Percentiles rank a stretch among this genome's conserved stretches.
phyloP scores from a whole-genome alignment of 2,113 vertebrate genomes.

The Rhizomys pruinosus region DNA sequence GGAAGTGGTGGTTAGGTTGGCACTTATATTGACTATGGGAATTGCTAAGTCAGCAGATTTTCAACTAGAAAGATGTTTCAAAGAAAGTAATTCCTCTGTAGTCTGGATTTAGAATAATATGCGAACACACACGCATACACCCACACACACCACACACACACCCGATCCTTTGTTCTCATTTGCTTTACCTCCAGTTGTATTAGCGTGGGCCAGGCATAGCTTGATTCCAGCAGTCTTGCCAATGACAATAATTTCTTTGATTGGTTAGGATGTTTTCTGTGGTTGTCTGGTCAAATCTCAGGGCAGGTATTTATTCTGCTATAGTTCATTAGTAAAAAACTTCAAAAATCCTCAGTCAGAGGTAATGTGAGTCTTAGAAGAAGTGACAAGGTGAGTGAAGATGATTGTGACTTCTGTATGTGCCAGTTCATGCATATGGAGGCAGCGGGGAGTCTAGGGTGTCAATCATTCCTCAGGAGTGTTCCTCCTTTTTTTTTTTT shows the following conservation, averaged over 20 bases:
- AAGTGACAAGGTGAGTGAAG: too few relatives aligned
- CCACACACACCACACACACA: background rate
- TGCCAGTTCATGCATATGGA: too few relatives aligned
- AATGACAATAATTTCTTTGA: background rate
- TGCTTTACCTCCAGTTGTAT: background rate
- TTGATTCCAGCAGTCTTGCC: background rate
- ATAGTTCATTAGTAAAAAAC: background rate
- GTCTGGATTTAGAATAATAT: too few relatives aligned
- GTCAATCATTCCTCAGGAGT: background rate
- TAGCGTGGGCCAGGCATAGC: background rate
- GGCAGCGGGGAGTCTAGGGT: background rate
- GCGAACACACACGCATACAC: too few relatives aligned
- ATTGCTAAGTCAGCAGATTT: too few relatives aligned
- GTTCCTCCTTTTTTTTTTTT: background rate
- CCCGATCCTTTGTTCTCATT: background rate
- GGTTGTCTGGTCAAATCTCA: background rate
- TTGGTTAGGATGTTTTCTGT: constrained; percentile 32
- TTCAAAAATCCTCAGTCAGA: background rate
- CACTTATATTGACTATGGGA: too few relatives aligned
- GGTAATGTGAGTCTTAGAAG: background rate
- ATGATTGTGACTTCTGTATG: too few relatives aligned
- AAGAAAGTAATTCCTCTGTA: too few relatives aligned
- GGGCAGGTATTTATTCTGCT: constrained; percentile 29
- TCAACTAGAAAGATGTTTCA: too few relatives aligned
- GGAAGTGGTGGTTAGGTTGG: too few relatives aligned